Conservation (phyloP, 2,113 vertebrate species). For the Chionodraco myersi region DNA sequence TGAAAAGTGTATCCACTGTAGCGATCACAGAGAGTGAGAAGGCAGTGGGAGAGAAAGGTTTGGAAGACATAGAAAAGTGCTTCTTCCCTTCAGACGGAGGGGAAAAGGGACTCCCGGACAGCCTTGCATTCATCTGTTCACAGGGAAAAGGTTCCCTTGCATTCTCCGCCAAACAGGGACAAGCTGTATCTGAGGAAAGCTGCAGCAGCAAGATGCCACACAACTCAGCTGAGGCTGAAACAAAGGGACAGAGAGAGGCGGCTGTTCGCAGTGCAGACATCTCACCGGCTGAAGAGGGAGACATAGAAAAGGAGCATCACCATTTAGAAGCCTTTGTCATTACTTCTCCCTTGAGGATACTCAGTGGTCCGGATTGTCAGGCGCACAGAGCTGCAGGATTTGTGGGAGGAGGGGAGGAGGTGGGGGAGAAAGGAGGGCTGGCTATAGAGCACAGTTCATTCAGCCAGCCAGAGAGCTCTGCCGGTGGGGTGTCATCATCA, state of each 20-base stretch:
- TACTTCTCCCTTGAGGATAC: slow-evolving; percentile 61
- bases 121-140: slow-evolving; percentile 62
- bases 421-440: slow-evolving; percentile 56
- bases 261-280: slow-evolving; percentile 45
- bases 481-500: slow-evolving; percentile 75
- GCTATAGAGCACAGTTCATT: slow-evolving; percentile 72
- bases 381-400: slow-evolving; percentile 66
- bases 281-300: slow-evolving; percentile 61
- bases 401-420: slow-evolving; percentile 52
- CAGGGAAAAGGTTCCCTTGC: slow-evolving; percentile 71
- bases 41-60: slow-evolving; percentile 41
- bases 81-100: slow-evolving; percentile 52
- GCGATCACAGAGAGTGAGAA: slow-evolving; percentile 54
- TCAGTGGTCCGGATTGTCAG: slow-evolving; percentile 68
- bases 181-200: slow-evolving; percentile 60
- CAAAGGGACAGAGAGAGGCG: slow-evolving; percentile 60
- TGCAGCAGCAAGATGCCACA: slow-evolving; percentile 78
- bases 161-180: slow-evolving; percentile 59
- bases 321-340: slow-evolving; percentile 54
- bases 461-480: slow-evolving; percentile 73
- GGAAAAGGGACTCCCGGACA: slow-evolving; percentile 47
- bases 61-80: slow-evolving; percentile 46
- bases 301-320: slow-evolving; percentile 66
- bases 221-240: slow-evolving; percentile 67
- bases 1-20: slow-evolving; percentile 59